Evolutionary conservation across 2,888 invertebrate genomes (phyloP).

Genomic region (Myopa tessellatipennis): DNA sequence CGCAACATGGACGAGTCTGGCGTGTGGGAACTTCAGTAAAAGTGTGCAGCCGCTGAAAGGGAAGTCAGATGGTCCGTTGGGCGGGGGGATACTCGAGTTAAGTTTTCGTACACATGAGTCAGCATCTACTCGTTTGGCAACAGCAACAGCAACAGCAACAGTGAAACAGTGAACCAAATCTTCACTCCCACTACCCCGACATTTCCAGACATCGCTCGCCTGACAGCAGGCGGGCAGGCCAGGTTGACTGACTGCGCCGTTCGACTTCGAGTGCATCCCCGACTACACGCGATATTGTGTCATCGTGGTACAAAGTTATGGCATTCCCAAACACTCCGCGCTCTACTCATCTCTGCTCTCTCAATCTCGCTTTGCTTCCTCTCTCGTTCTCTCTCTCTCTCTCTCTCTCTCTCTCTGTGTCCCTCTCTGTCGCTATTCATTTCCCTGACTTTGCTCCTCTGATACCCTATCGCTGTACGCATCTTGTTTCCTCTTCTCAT

Average conservation of each 20-base stretch:
- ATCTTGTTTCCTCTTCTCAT: background rate
- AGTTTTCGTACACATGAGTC: conserved; percentile 29
- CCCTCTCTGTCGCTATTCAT: background rate
- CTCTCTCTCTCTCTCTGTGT: background rate
- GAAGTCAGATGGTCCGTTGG: background rate
- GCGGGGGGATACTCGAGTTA: conserved; percentile 6
- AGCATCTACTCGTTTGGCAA: conserved; percentile 7
- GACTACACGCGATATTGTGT: conserved; percentile 31
- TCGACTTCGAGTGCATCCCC: conserved; percentile 3
- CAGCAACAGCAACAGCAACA: too few species aligned
- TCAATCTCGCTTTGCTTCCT: background rate
- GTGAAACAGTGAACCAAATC: background rate
- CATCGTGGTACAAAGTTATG: conserved; percentile 33
- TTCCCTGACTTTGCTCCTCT: too few species aligned
- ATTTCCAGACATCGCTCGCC: background rate
- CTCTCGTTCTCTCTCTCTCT: background rate
- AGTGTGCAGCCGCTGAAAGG: conserved; percentile 2
- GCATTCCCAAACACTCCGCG: conserved; percentile 26
- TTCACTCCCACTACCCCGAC: background rate
- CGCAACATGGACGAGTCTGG: background rate
- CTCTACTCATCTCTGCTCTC: background rate
- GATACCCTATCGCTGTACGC: background rate
- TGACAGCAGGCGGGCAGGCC: background rate
- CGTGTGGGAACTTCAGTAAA: background rate
- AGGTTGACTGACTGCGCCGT: background rate